phyloP scores from a whole-genome alignment of 2,888 invertebrate genomes.

The Leptopilina syphax region DNA sequence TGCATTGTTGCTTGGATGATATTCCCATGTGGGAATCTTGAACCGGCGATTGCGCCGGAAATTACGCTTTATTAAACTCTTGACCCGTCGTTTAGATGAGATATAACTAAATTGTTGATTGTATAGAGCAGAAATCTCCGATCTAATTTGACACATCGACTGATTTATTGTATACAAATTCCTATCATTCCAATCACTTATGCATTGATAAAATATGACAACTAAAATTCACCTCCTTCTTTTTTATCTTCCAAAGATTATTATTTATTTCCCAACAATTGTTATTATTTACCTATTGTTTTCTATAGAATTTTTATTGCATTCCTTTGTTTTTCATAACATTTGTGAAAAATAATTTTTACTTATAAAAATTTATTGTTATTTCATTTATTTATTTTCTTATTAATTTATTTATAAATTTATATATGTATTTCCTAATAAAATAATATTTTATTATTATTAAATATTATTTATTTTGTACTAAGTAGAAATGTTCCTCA shows the following conservation, averaged over 20 bases:
- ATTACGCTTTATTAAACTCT: slow-evolving; percentile 41
- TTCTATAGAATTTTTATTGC: no score
- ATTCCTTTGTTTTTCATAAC: no score
- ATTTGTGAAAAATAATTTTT: no score
- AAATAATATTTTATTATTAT: no score
- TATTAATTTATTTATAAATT: no score
- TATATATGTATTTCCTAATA: no score
- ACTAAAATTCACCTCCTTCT: neutral
- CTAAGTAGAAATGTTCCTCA: no score
- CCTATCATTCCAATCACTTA: neutral
- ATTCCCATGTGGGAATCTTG: slow-evolving; percentile 39
- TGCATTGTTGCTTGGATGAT: slow-evolving; percentile 31
- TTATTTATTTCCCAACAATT: neutral
- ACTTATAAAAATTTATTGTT: no score
- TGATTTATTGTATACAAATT: neutral
- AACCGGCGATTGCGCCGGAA: slow-evolving; percentile 37
- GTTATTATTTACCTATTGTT: no score
- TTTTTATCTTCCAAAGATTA: neutral
- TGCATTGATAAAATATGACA: no score
- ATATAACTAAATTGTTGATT: slow-evolving; percentile 26
- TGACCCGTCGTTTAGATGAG: slow-evolving; percentile 29
- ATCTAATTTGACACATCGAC: slow-evolving; percentile 16
- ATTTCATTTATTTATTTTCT: no score
- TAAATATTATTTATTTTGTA: no score
- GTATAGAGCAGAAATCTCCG: slow-evolving; percentile 15